Evolutionary conservation across 2,113 vertebrate genomes (phyloP), one percentile per base, ranked within the genome.

Genomic region (Oceanodroma tethys): DNA sequence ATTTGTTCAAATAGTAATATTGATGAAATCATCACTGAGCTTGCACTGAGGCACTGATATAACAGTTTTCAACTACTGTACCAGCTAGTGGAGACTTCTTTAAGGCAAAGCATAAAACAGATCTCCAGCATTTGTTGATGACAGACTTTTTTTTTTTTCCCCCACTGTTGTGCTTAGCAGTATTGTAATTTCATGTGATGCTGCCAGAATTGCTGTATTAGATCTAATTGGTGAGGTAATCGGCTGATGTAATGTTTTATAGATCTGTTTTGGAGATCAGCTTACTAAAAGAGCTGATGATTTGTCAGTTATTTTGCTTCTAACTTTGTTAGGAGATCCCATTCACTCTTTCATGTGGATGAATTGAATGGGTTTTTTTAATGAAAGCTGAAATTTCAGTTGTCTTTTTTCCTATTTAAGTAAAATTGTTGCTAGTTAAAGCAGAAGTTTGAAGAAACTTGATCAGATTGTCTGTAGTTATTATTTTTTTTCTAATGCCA

Each of bases 221-320:
- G 42, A 65, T 73, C 79, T 92, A 82, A 93, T 52, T 81, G 29
- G 3, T 90, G 45, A 94, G 38, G 45, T 90, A 85, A 72, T 76
- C 2, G 4, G 45, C 70, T 90, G 55, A 74, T 94, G 32, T 52
- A 81, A 67, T 83, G 63, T 81, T 90, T 74, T 90, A 90, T 63
- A 59, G 63, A 81, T 94, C 38, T 96, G 27, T 88, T 95, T 94
- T 92, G 67, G 63, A 78, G 66, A 66, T 95, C 63, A 67, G 32
- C 11, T 95, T 88, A 59, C 38, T 88, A 47, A 71, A 53, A 92
- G 55, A 74, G 27, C 34, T 59, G n/a, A 56, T 89, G 52, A 59
- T 86, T 59, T 94, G 10, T 74, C 74, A 63, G 38, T 92, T 91
- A 72, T 71, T 91, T 93, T 91, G 16, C 47, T 59, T 62, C 50